Evolutionary conservation across 2,113 vertebrate genomes (phyloP).

Genomic region (Mungos mungo): DNA sequence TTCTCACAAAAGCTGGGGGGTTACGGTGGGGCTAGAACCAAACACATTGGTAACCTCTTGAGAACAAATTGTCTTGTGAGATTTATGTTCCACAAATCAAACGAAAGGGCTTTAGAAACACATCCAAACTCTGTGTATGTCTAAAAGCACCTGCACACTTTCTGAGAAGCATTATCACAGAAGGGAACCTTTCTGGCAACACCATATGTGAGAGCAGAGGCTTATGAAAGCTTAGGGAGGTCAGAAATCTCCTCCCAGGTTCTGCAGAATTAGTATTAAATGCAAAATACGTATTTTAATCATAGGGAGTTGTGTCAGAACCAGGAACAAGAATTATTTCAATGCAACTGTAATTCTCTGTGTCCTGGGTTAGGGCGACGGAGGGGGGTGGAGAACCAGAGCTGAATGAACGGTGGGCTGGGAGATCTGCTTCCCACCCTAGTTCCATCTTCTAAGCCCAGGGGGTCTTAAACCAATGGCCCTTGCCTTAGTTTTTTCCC

Average conservation of each 20-base stretch:
- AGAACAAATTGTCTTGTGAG: conserved; percentile 56
- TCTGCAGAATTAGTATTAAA: not conserved
- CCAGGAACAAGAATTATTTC: not conserved
- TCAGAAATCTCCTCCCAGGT: not conserved
- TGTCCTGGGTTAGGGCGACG: not conserved
- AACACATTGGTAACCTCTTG: conserved; percentile 26
- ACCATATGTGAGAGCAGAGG: not conserved
- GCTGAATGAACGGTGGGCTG: not conserved
- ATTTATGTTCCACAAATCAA: conserved; percentile 16
- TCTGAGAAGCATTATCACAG: not conserved
- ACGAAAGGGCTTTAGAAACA: conserved; percentile 16
- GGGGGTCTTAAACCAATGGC: not conserved
- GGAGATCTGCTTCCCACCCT: not conserved
- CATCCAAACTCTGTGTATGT: not conserved
- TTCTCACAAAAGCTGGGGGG: conserved; percentile 4
- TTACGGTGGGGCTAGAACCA: not conserved
- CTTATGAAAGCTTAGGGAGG: not conserved
- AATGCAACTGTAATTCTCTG: not conserved
- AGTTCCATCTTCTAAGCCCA: no score
- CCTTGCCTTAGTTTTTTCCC: not conserved
- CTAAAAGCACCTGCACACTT: not conserved
- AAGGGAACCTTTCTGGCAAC: not conserved
- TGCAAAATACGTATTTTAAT: not conserved
- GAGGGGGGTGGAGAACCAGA: not conserved
- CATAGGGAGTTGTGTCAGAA: not conserved